Base-by-base conservation (phyloP, 1,140 invertebrate species). In the Drosophila nigrodunni region DNA sequence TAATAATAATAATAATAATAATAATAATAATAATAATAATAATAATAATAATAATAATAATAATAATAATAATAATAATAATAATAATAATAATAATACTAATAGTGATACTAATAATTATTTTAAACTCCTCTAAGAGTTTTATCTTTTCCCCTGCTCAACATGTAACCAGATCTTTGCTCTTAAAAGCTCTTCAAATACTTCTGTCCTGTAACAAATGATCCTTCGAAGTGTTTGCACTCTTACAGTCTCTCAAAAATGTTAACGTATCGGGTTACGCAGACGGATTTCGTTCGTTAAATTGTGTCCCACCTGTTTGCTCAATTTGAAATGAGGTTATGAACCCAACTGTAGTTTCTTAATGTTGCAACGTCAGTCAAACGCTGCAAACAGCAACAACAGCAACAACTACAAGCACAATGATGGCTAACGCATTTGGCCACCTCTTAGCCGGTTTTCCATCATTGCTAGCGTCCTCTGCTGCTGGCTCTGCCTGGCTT, bases 251-350 rank as follows among this genome's bases (percentile, higher is more conserved):
- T 34, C 13, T 44, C 18, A 13, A 34, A 43, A 57, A 34, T 34
- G 59, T 64, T 50, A 59, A 59, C 74, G 57, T 61, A 65, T 76
- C 46, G 62, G 60, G 57, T 74, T 78, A 62, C 58, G 34, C 15
- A 67, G 74, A 37, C 60, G 46, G 49, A 70, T 65, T 49, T 49
- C 58, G 61, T 25, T 15, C 47, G 71, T 65, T 62, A 67, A 79
- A 72, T 71, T 85, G 67, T 81, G 85, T 85, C 75, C 86, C 85
- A 89, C 85, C 85, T 89, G 85, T 90, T 35, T 88, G 64, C 86
- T 78, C 86, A 81, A 89, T 90, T 85, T 72, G 75, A 79, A 89
- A 89, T 89, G 86, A 79, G 85, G 86, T 85, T 89, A 68, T 89
- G 85, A 90, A 89, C 85, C 86, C 85, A 89, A 85, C 86, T 74